Conservation (phyloP, 2,113 vertebrate species). For the Oplegnathus fasciatus region DNA sequence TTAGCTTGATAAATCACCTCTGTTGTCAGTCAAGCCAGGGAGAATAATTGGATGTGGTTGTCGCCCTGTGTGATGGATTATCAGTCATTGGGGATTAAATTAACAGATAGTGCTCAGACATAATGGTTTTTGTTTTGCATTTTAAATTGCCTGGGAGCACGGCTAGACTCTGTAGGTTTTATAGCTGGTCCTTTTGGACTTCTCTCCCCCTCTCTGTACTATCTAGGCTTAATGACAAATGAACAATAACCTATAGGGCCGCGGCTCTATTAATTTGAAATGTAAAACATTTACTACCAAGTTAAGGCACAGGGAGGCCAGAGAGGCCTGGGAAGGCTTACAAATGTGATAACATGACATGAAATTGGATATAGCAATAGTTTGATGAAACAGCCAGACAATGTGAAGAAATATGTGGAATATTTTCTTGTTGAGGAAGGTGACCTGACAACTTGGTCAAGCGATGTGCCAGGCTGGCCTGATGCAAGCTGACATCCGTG, state of each 20-base stretch:
- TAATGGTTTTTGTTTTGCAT: conserved; percentile 99
- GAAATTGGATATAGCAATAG: conserved; percentile 41
- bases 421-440: conserved; percentile 39
- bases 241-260: conserved; percentile 62
- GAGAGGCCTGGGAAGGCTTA: not conserved
- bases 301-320: conserved; percentile 8
- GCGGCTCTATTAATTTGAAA: conserved; percentile 50
- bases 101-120: conserved; percentile 99
- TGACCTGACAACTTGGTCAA: conserved; percentile 69
- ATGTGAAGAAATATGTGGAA: conserved; percentile 48
- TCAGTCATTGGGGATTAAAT: conserved; percentile 99
- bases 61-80: conserved; percentile 99
- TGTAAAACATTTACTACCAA: conserved; percentile 62
- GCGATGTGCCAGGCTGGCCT: conserved; percentile 29
- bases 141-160: conserved; percentile 96
- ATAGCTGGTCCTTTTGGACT: conserved; percentile 90
- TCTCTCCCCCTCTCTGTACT: conserved; percentile 29
- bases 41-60: conserved; percentile 99
- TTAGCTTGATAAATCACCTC: conserved; percentile 99
- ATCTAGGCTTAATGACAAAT: conserved; percentile 67
- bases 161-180: conserved; percentile 91
- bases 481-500: conserved; percentile 70
- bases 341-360: not conserved
- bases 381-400: conserved; percentile 53
- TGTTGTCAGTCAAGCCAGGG: conserved; percentile 99